phyloP scores from a whole-genome alignment of 1,140 invertebrate species.

The Halesus radiatus region DNA sequence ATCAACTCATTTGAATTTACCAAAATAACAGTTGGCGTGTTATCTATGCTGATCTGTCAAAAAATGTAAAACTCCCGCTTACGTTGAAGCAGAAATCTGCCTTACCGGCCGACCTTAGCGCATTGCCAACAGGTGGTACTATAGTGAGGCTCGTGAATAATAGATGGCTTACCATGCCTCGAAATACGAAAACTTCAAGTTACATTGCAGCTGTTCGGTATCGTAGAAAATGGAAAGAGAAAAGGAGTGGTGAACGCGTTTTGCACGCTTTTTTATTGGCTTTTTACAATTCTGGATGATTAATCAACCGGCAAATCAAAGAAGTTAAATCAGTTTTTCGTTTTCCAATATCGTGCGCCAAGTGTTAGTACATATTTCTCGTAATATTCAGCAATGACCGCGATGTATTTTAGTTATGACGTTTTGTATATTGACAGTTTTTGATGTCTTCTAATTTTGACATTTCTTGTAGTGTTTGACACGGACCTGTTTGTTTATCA shows the following conservation, averaged over 20 bases:
- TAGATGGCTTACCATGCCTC: constrained; percentile 43
- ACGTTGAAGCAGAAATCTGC: background rate
- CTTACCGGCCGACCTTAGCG: background rate
- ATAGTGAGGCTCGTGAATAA: constrained; percentile 33
- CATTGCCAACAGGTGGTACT: constrained; percentile 38
- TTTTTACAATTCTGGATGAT: constrained; percentile 38
- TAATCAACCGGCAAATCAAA: constrained; percentile 37
- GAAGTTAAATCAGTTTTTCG: constrained; percentile 18
- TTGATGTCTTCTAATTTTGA: constrained; percentile 46
- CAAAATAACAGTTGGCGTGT: no score
- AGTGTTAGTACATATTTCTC: constrained; percentile 41
- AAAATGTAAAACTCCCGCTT: constrained; percentile 2
- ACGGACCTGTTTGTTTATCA: constrained; percentile 36
- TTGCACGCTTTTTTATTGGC: constrained; percentile 38
- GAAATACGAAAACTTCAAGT: constrained; percentile 36
- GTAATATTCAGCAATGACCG: constrained; percentile 24
- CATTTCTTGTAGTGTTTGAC: constrained; percentile 41
- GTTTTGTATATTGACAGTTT: constrained; percentile 48
- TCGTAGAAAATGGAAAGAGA: constrained; percentile 45
- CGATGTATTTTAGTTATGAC: constrained; percentile 42
- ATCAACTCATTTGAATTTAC: no score
- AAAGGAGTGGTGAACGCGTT: constrained; percentile 48
- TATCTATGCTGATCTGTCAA: background rate
- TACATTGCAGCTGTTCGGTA: constrained; percentile 42
- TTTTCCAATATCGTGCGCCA: constrained; percentile 26